Evolutionary conservation across 1,140 invertebrate genomes (phyloP).

Genomic region (Aphelenchoides fujianensis): DNA sequence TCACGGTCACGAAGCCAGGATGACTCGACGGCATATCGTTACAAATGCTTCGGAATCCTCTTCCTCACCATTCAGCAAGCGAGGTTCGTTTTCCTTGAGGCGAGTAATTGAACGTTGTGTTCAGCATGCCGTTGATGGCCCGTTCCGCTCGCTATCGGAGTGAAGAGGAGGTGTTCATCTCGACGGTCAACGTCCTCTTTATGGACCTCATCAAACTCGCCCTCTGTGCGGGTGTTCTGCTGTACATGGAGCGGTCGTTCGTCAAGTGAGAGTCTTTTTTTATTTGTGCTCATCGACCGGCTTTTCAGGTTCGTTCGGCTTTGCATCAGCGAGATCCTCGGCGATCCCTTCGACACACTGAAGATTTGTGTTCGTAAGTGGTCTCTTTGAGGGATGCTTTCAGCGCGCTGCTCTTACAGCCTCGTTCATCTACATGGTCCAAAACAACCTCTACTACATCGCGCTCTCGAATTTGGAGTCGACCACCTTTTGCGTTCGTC

Average conservation of each 20-base stretch:
- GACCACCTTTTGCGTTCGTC: slow-evolving; percentile 49
- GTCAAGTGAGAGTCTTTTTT: slow-evolving; percentile 19
- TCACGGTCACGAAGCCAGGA: slow-evolving; percentile 1
- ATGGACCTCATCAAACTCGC: slow-evolving; percentile 50
- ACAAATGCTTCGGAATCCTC: slow-evolving; percentile 44
- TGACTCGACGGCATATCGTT: slow-evolving; percentile 18
- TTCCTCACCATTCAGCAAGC: slow-evolving; percentile 41
- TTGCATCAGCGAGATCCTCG: slow-evolving; percentile 34
- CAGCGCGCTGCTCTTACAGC: slow-evolving; percentile 11
- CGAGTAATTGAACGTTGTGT: neutral
- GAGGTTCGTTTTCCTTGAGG: slow-evolving; percentile 27
- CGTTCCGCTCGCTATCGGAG: slow-evolving; percentile 38
- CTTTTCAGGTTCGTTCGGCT: slow-evolving; percentile 31
- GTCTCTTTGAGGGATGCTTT: neutral
- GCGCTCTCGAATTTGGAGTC: slow-evolving; percentile 49
- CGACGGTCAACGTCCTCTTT: slow-evolving; percentile 51
- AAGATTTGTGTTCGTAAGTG: slow-evolving; percentile 30
- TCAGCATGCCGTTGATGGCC: slow-evolving; percentile 50
- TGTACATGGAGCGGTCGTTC: slow-evolving; percentile 33
- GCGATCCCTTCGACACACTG: slow-evolving; percentile 36
- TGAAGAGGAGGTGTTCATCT: slow-evolving; percentile 43
- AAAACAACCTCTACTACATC: slow-evolving; percentile 50
- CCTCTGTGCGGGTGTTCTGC: slow-evolving; percentile 41
- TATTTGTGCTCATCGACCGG: slow-evolving; percentile 9
- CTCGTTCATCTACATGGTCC: slow-evolving; percentile 44